Conservation (phyloP, 2,113 vertebrate genomes). For the Cephalopterus ornatus region DNA sequence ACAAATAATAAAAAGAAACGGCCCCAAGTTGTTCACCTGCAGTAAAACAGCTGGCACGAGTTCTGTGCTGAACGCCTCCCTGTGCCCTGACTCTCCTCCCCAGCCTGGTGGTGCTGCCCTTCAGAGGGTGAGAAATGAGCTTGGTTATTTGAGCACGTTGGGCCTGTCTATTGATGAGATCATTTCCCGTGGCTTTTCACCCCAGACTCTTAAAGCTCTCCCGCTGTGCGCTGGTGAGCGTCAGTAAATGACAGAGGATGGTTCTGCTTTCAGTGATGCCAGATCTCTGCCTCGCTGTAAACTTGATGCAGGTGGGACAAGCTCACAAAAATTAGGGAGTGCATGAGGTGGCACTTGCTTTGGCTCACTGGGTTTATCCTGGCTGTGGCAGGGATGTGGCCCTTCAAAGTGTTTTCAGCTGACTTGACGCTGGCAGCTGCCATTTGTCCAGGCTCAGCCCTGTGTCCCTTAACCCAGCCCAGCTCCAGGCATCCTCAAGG, state of each 20-base stretch:
- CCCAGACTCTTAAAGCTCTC: background rate
- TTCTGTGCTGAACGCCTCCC: background rate
- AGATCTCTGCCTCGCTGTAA: background rate
- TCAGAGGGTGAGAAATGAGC: background rate
- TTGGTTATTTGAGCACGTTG: background rate
- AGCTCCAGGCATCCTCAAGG: background rate
- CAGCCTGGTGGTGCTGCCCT: background rate
- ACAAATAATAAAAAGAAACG: background rate
- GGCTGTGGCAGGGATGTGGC: background rate
- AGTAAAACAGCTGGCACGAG: background rate
- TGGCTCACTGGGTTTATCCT: background rate
- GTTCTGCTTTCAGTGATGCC: background rate
- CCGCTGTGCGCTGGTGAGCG: background rate
- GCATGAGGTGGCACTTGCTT: background rate
- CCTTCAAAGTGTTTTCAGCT: background rate
- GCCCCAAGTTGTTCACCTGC: background rate
- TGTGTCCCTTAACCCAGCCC: background rate
- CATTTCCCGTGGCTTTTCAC: background rate
- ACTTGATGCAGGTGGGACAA: background rate
- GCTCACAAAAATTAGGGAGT: background rate
- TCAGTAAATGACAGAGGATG: background rate
- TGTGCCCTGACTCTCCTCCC: background rate
- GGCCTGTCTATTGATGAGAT: background rate
- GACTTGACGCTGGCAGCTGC: background rate
- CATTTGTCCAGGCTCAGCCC: background rate